Evolutionary conservation across 2,797 vertebrate genomes (phyloP).

Genomic region (Scomberomorus guttatus): DNA sequence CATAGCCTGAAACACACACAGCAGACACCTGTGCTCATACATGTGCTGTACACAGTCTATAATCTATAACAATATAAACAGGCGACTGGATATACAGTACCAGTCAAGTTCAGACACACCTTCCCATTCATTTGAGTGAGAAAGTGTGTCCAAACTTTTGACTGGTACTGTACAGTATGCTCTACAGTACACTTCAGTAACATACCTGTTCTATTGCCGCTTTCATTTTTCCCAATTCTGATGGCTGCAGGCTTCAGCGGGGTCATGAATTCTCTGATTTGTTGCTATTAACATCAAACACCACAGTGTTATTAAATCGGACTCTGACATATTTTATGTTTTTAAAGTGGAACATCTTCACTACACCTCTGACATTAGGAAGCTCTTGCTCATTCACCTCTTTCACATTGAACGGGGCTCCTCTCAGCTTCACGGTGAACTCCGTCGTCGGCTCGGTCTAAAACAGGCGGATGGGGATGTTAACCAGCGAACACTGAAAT

Average conservation of each 20-base stretch:
- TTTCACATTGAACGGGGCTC: slow-evolving; percentile 90
- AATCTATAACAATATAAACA: not conserved
- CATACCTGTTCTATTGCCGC: slow-evolving; percentile 91
- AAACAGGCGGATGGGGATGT: slow-evolving; percentile 19
- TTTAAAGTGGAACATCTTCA: not conserved
- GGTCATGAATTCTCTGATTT: slow-evolving; percentile 91
- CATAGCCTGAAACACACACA: slow-evolving; percentile 87
- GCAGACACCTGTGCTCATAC: slow-evolving; percentile 11
- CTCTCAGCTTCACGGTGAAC: slow-evolving; percentile 92
- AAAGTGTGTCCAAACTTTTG: too few species aligned
- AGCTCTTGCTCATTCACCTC: slow-evolving; percentile 83
- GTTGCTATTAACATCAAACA: slow-evolving; percentile 83
- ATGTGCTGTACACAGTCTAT: not conserved
- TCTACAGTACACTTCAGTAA: not conserved
- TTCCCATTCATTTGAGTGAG: too few species aligned
- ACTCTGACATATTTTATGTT: not conserved
- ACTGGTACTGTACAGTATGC: too few species aligned
- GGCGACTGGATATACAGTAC: not conserved
- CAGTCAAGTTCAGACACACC: not conserved
- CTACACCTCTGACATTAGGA: not conserved
- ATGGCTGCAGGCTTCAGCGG: slow-evolving; percentile 93
- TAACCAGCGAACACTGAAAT: not conserved
- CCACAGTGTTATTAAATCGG: not conserved
- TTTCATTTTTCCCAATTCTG: slow-evolving; percentile 88
- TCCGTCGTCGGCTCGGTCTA: slow-evolving; percentile 83